Base-by-base conservation (phyloP, 2,888 invertebrate genomes). In the Pollenia labialis region DNA sequence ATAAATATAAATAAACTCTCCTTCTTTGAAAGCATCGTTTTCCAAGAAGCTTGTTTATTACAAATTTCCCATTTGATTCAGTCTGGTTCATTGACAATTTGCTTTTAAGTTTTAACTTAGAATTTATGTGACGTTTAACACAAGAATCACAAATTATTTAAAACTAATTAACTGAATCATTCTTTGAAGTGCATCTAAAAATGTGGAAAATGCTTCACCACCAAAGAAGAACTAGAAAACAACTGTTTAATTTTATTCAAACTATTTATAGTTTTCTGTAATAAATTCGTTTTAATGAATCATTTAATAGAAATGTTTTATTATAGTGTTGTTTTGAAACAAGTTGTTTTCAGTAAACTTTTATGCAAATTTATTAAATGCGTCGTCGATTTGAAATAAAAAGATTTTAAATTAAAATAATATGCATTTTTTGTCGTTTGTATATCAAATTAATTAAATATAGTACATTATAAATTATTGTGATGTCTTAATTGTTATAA, bases 31-130 rank as follows among this genome's bases (percentile, higher is more conserved):
- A 46, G 4, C n/a, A 58, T 6, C 1, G 2, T 40, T 77, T 77
- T 14, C 46, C 40, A 42, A 66, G 76, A 76, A 76, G 8, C 18
- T 11, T 16, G 77, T 58, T 68, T 18, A 42, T 77, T 54, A 71
- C 58, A 71, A 46, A 10, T 56, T 66, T 56, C 50, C 64, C 74
- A 64, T 66, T n/a, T 74, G 72, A 74, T 16, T 69, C 50, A 69
- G 12, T 12, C n/a, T 32, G 11, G n/a, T 23, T 52, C n/a, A 71
- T 11, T 60, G 9, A 18, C 42, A 40, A 72, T 64, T 72, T 32
- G 12, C 14, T 14, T 52, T 52, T 60, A 16, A 1, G 16, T 50
- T 11, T 23, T 74, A 64, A 64, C 74, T 23, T 7, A 10, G 12
- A 50, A 54, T 52, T 42, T 11, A 1, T 11, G 3, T 18, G 8